These are phyloP conservation scores for Portunus trituberculatus DNA, from an alignment of 1,140 invertebrate species.

Conservation along the genomic window DNA sequence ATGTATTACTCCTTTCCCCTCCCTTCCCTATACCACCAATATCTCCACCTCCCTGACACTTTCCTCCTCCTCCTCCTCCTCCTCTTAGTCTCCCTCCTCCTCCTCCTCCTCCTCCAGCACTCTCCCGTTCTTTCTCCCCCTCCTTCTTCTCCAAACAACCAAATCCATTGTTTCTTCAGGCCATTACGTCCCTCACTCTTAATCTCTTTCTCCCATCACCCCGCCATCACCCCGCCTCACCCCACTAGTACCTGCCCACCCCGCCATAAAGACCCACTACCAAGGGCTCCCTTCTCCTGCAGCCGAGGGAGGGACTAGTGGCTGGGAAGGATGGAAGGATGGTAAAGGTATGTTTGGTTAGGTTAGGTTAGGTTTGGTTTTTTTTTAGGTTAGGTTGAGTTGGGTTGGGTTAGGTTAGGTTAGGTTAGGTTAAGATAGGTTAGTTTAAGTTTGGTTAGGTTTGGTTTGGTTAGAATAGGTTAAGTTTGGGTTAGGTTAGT, in stretches of 20 bases:
- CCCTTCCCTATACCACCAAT: not conserved
- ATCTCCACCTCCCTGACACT: not conserved
- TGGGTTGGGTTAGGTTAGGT: no score
- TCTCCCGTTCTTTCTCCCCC: not conserved
- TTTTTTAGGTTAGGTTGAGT: no score
- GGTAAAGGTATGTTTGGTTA: no score
- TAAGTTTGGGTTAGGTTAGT: no score
- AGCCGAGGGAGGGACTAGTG: not conserved
- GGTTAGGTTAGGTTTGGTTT: no score
- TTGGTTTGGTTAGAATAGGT: no score
- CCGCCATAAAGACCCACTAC: slow-evolving; percentile 13
- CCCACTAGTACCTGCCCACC: not conserved
- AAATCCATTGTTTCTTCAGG: not conserved
- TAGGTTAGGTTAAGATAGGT: no score
- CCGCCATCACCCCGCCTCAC: not conserved
- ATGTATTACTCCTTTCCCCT: not conserved
- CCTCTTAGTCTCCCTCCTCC: not conserved
- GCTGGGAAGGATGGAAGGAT: not conserved
- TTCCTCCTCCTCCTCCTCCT: not conserved
- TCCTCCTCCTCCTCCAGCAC: not conserved
- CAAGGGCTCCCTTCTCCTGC: not conserved
- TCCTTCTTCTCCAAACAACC: not conserved
- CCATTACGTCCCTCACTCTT: not conserved
- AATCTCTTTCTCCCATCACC: not conserved
- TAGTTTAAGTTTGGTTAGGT: no score